Base-by-base conservation (phyloP, 2,797 vertebrate genomes). In the Poeciliopsis paucimaculata region DNA sequence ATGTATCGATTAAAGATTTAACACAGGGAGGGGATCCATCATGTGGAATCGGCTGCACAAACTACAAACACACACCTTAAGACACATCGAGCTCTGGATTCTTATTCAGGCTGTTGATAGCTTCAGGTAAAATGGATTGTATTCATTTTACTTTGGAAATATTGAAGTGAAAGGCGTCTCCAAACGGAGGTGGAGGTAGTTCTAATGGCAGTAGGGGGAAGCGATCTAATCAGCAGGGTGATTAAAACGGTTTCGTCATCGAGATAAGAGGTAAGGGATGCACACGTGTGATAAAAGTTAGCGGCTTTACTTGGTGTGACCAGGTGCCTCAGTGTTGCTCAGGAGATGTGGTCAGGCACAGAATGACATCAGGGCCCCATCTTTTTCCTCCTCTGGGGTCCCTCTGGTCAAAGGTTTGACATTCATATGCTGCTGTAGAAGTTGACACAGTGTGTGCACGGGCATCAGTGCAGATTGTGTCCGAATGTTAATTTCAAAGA, bases 1-100 rank as follows among this genome's bases (percentile, higher is more conserved):
- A 96, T 95, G 94, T 94, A 96, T 96, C 91, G 96, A 96, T 96
- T 95, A 96, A 95, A 94, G 95, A 94, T 94, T 96, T 96, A 95
- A 93, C 94, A 93, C 91, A 20, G 86, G 86, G 84, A 92, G 92
- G 85, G 93, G 91, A 92, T 94, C 90, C 92, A 93, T 94, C 93
- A 92, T 90, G 91, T 89, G 89, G 90, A 92, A 92, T 87, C 85
- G 88, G 86, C 90, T 84, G 36, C 73, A 45, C 72, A 53, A 71
- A 74, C 73, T 5, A 60, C 57, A 60, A 60, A n/a, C 53, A 71
- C 47, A 75, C 70, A 75, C 78, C 82, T 76, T 28, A 51, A 70
- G 60, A 79, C 79, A 83, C 80, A 90, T 88, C 75, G 64, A 84
- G 87, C 86, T 26, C 89, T 83, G 84, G 84, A 88, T 92, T 90